These are phyloP conservation scores for Scleropages formosus DNA, from an alignment of 2,797 vertebrate genomes.

Conservation along the genomic window DNA sequence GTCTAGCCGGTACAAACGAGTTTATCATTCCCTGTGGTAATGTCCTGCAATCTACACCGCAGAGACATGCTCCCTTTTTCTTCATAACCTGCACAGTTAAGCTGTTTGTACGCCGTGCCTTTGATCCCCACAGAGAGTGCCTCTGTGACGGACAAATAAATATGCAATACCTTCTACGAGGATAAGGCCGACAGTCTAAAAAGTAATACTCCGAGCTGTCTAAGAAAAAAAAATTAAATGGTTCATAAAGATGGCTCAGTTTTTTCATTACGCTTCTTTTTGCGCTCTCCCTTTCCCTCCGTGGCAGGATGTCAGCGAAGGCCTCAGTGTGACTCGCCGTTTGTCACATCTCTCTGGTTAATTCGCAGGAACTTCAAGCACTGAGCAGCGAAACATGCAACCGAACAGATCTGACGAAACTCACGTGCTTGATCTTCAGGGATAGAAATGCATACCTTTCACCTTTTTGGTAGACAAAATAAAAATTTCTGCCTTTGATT, in stretches of 20 bases:
- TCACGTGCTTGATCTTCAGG: background rate
- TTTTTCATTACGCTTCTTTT: background rate
- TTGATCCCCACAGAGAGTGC: background rate
- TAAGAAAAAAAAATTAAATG: background rate
- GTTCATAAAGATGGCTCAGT: background rate
- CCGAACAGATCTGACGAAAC: background rate
- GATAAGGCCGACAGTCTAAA: slow-evolving; percentile 2
- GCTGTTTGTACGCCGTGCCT: slow-evolving; percentile 6
- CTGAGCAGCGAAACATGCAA: background rate
- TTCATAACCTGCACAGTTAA: slow-evolving; percentile 10
- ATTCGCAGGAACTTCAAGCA: background rate
- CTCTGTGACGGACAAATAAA: background rate
- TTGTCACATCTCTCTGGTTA: background rate
- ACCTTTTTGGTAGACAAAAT: background rate
- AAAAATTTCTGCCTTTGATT: background rate
- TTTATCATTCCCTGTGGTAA: background rate
- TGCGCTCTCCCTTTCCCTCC: background rate
- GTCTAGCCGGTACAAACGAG: slow-evolving; percentile 10
- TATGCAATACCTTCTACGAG: slow-evolving; percentile 13
- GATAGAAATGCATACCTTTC: background rate
- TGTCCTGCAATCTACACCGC: slow-evolving; percentile 7
- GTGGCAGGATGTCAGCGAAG: background rate
- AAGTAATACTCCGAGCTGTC: slow-evolving; percentile 21
- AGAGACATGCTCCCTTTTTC: background rate
- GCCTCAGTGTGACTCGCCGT: background rate